Evolutionary conservation across 2,888 invertebrate species (phyloP).

Genomic region (Anthoptus insignis): DNA sequence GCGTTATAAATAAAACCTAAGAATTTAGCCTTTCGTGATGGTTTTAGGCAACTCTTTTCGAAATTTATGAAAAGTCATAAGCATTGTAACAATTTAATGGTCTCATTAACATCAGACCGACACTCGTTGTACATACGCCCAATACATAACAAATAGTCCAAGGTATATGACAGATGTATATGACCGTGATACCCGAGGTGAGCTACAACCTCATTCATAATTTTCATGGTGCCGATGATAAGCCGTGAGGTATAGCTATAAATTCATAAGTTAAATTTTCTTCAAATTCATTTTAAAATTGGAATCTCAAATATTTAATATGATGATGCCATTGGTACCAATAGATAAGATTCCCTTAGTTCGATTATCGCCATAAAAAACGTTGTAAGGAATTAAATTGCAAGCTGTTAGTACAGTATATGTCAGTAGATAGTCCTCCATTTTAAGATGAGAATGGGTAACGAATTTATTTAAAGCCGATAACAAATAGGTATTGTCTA

Average conservation of each 20-base stretch:
- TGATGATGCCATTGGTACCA: conserved; percentile 36
- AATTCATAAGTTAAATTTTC: conserved; percentile 24
- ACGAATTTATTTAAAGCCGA: neutral
- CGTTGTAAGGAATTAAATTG: conserved; percentile 31
- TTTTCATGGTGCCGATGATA: conserved; percentile 21
- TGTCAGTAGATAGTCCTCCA: conserved; percentile 50
- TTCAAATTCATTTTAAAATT: conserved; percentile 24
- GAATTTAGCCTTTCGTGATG: conserved; percentile 10
- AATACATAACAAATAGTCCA: conserved; percentile 25
- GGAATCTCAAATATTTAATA: conserved; percentile 40
- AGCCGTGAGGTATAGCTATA: conserved; percentile 35
- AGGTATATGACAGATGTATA: conserved; percentile 36
- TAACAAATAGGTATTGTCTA: too few relatives aligned
- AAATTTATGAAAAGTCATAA: neutral
- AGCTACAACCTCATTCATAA: conserved; percentile 30
- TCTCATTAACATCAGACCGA: neutral
- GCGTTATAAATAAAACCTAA: conserved; percentile 36
- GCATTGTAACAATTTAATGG: neutral
- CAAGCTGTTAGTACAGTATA: too few relatives aligned
- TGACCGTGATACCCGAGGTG: conserved; percentile 22
- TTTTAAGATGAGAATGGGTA: conserved; percentile 42
- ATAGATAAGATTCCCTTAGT: conserved; percentile 48
- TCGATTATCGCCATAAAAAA: conserved; percentile 47
- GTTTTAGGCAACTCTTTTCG: neutral
- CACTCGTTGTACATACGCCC: neutral